Base-by-base conservation (phyloP, 2,113 vertebrate genomes). In the Pogona vitticeps region DNA sequence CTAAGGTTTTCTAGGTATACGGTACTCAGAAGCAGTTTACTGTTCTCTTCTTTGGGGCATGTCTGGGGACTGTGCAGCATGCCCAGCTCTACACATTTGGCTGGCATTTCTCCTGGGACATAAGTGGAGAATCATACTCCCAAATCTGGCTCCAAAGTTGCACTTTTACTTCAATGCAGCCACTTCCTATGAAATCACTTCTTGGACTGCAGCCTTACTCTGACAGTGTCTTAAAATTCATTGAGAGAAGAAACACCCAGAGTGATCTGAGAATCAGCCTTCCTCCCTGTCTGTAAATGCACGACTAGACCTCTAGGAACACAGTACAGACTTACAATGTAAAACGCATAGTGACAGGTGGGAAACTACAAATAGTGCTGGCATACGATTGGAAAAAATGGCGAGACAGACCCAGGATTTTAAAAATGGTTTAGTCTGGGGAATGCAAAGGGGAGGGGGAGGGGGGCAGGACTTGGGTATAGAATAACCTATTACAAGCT, bases 341-440 rank as follows among this genome's bases (percentile, higher is more conserved):
- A 93, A 92, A 91, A 92, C 90, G 63, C 87, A 71, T 28, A 89
- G 93, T n/a, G 87, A 96, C 96, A 97, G 96, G 96, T 97, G 96
- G 92, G 89, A 92, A 90, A 94, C 96, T 77, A 96, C 96, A 96
- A 97, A 97, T 97, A 97, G 96, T 95, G 90, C 91, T 94, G 92
- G 93, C 92, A 91, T 97, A 93, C 91, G 92, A 86, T 86, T 0
- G 96, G 96, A 96, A 97, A 96, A 96, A 95, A 96, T 96, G 96
- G 93, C 26, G 88, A 94, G 94, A 86, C 40, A 80, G 79, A 91
- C 90, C 93, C 95, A 95, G 92, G 90, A 86, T 84, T 95, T 95
- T 95, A 95, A 94, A 95, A 96, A 96, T 92, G 95, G 95, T 91
- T 95, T 90, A 84, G 81, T n/a, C 91, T 86, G 9, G 88, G 92